These are phyloP conservation scores for Habrosyne pyritoides DNA, from an alignment of 2,888 invertebrate species.

Conservation along the genomic window DNA sequence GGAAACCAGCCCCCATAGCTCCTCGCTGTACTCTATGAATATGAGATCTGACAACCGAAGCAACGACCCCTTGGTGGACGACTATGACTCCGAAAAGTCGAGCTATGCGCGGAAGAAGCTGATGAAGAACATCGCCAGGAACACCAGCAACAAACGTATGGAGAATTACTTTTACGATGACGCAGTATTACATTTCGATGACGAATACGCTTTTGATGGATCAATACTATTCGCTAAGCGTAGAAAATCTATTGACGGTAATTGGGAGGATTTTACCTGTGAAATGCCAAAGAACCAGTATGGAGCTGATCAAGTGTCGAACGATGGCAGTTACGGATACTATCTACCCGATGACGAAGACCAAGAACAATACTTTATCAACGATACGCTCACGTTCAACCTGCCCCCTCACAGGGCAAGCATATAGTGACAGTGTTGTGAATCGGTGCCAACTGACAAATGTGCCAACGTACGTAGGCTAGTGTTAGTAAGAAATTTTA, in stretches of 20 bases:
- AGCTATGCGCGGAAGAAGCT: conserved; percentile 76
- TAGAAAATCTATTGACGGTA: conserved; percentile 73
- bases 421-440: conserved; percentile 59
- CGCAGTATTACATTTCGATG: conserved; percentile 75
- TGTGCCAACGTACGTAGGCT: conserved; percentile 41
- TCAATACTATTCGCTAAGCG: conserved; percentile 75
- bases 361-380: conserved; percentile 68
- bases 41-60: conserved; percentile 67
- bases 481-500: conserved; percentile 31
- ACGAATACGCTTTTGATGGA: conserved; percentile 77
- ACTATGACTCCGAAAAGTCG: conserved; percentile 76
- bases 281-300: conserved; percentile 54
- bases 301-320: conserved; percentile 64
- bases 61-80: conserved; percentile 76
- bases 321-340: conserved; percentile 77
- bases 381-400: conserved; percentile 76
- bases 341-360: conserved; percentile 73
- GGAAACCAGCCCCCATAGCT: conserved; percentile 65
- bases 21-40: conserved; percentile 71
- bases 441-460: conserved; percentile 18
- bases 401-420: conserved; percentile 77
- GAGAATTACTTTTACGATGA: conserved; percentile 81
- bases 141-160: conserved; percentile 54
- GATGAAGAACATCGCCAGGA: conserved; percentile 75
- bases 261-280: conserved; percentile 66